These are phyloP conservation scores for Drosophila subsilvestris DNA, from an alignment of 2,888 invertebrate species.

Conservation along the genomic window DNA sequence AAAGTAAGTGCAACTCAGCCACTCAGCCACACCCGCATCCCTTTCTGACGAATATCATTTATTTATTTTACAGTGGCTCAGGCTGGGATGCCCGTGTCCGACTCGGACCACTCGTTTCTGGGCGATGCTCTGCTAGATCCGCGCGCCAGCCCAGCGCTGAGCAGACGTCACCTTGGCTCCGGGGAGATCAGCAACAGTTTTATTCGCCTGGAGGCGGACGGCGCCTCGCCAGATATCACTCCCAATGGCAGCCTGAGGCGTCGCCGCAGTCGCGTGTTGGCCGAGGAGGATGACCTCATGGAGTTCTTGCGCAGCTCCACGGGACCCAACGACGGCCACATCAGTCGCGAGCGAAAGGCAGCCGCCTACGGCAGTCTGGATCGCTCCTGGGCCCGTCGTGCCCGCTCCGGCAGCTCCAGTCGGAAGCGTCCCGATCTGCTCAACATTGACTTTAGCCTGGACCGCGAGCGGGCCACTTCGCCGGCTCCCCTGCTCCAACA, in stretches of 20 bases:
- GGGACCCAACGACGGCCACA: constrained; percentile 87
- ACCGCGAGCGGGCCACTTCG: constrained; percentile 89
- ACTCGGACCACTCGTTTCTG: constrained; percentile 89
- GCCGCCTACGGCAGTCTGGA: constrained; percentile 91
- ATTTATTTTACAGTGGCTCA: constrained; percentile 85
- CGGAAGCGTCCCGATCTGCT: constrained; percentile 92
- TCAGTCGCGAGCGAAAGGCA: constrained; percentile 88
- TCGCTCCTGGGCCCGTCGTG: constrained; percentile 94
- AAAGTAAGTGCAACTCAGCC: constrained; percentile 85
- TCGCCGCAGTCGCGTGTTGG: constrained; percentile 91
- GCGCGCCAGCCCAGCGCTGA: constrained; percentile 88
- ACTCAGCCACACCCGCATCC: background rate
- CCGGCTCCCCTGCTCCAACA: constrained; percentile 86
- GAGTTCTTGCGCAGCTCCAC: constrained; percentile 92
- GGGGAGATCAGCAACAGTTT: constrained; percentile 77
- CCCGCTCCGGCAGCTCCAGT: constrained; percentile 87
- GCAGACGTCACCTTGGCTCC: constrained; percentile 88
- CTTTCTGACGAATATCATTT: background rate
- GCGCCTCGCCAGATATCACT: constrained; percentile 88
- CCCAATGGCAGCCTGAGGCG: constrained; percentile 94
- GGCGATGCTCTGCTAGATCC: constrained; percentile 92
- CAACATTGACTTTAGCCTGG: constrained; percentile 89
- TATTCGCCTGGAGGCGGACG: constrained; percentile 79
- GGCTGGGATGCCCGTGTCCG: constrained; percentile 89
- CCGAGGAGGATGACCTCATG: constrained; percentile 94